Percentiles rank a stretch among this genome's conserved stretches.
These are phyloP conservation scores for Spongia lamella DNA, from an alignment of 37 sponge, comb jelly and placozoan genomes.

Conservation along the genomic window DNA sequence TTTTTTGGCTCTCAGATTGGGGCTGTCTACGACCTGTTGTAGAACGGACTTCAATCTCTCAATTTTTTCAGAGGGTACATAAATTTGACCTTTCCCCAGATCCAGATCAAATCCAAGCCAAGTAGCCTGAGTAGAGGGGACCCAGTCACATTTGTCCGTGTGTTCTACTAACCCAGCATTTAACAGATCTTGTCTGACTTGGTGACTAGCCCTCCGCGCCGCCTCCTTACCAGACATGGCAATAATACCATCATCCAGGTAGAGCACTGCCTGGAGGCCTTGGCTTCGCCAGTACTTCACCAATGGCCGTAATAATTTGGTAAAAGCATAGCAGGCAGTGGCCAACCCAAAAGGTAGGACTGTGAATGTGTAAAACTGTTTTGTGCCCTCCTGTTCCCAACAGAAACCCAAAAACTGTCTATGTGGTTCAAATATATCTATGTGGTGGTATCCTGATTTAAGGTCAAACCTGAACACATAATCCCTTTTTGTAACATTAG, in stretches of 20 bases:
- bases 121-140: neutral
- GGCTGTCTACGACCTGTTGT: too few relatives aligned
- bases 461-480: constrained; percentile 20
- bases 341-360: constrained; percentile 31
- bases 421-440: constrained; percentile 1
- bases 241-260: constrained; percentile 43
- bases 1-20: neutral
- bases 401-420: constrained; percentile 6
- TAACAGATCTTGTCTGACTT: neutral
- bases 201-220: neutral
- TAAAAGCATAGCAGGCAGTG: constrained; percentile 31
- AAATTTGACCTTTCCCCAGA: constrained; percentile 4
- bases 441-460: constrained; percentile 11
- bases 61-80: constrained; percentile 12
- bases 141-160: constrained; percentile 3
- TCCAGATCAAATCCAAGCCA: constrained; percentile 17
- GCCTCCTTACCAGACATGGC: neutral
- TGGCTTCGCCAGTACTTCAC: neutral
- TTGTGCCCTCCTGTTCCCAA: constrained; percentile 2
- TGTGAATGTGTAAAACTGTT: constrained; percentile 4
- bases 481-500: constrained; percentile 13
- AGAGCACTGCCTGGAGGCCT: constrained; percentile 16
- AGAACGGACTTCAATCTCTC: too few relatives aligned
- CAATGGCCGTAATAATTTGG: constrained; percentile 16
- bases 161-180: constrained; percentile 8